Percentiles rank a stretch among this genome's conserved stretches.
phyloP scores from a whole-genome alignment of 2,888 invertebrate species.

The Tricholauxania praeusta region DNA sequence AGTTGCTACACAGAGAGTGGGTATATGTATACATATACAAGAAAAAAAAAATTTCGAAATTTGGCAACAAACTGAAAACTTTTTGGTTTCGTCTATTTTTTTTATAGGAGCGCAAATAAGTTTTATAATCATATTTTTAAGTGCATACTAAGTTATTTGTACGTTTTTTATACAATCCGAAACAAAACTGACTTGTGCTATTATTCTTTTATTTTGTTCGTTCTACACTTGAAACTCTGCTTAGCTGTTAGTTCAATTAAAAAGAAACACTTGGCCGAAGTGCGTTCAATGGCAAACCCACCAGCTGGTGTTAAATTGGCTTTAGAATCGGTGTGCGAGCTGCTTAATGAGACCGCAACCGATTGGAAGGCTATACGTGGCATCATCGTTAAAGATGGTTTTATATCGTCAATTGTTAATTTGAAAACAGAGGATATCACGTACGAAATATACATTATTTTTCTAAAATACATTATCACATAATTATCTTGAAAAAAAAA shows the following conservation, averaged over 20 bases:
- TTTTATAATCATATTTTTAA: constrained; percentile 7
- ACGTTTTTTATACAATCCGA: constrained; percentile 33
- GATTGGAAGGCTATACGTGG: constrained; percentile 95
- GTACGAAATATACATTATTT: constrained; percentile 70
- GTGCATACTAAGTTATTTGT: constrained; percentile 41
- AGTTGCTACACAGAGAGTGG: neutral
- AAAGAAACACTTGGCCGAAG: constrained; percentile 95
- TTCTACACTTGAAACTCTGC: constrained; percentile 17
- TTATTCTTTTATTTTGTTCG: constrained; percentile 5
- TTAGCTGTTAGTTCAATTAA: constrained; percentile 94
- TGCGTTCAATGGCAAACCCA: constrained; percentile 94
- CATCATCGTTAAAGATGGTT: constrained; percentile 94
- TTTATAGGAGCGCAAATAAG: constrained; percentile 18
- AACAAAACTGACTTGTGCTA: constrained; percentile 22
- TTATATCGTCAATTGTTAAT: constrained; percentile 93
- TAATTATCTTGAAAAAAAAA: constrained; percentile 31
- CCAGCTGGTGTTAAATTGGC: constrained; percentile 93
- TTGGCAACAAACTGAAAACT: neutral
- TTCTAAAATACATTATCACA: constrained; percentile 34
- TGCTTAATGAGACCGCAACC: constrained; percentile 89
- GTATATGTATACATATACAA: constrained; percentile 2
- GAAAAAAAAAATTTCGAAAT: constrained; percentile 4
- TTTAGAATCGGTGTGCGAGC: constrained; percentile 92
- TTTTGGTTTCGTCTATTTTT: constrained; percentile 13
- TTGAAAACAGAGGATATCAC: constrained; percentile 93